Base-by-base conservation (phyloP, 2,113 vertebrate species). In the Phaethon lepturus region DNA sequence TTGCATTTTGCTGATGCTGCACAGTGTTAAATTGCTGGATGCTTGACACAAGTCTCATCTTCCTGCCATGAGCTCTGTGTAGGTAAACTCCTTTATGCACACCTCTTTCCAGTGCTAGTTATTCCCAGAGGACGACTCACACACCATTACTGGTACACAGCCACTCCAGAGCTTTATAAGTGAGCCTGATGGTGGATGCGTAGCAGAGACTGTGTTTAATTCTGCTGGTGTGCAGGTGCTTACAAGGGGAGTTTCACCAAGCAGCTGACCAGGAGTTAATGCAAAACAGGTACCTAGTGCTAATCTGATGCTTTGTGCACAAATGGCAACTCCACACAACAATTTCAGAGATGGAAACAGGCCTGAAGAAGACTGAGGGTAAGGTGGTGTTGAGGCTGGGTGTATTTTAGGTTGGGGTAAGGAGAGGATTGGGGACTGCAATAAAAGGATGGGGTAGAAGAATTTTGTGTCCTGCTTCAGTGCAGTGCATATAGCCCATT, bases 11-110 rank as follows among this genome's bases (percentile, higher is more conserved):
- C 83, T 86, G 83, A 52, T 86, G 75, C 75, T 92, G 59, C 68
- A 50, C 14, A 14, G 67, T 19, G 42, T 68, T 79, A 76, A 93
- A 96, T 73, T 82, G 56, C 86, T 73, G 67, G 53, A n/a, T 94
- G 88, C 53, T 91, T 91, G 76, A 58, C 72, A n/a, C 26, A 42
- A 73, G 76, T 28, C 72, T 95, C 93, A 93, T 73, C 79, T 94
- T 96, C 91, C 83, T 95, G 94, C 88, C 42, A 3, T 0, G 29
- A 60, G 66, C 16, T 59, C 44, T 5, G 1, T 15, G 33, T 18
- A 19, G 55, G 20, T 71, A 22, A 93, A 56, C 42, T 91, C 26
- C 45, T 71, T 84, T 44, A 55, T 44, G 60, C 26, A 49, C 20
- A 29, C 74, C 74, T 49, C 80, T 73, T 92, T 23, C 49, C 28